A percentile compares a stretch with the other conserved stretches of the same genome.
These are phyloP conservation scores for Ceyx cyanopectus DNA, from an alignment of 2,113 vertebrate genomes.

Conservation along the genomic window DNA sequence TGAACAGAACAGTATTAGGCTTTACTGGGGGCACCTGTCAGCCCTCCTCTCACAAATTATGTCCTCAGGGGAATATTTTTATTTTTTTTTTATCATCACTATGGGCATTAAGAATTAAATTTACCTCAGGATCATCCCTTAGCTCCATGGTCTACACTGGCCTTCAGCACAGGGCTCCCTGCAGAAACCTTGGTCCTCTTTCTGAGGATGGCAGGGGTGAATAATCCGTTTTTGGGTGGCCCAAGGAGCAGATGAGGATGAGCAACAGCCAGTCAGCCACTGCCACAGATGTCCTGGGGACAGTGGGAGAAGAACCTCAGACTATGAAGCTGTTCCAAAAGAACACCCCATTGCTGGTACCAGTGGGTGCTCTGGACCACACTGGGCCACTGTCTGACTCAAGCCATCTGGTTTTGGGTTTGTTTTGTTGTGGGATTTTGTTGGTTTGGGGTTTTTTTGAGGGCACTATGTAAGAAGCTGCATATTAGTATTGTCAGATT, in stretches of 20 bases:
- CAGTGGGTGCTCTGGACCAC: neutral
- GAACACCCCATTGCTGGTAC: neutral
- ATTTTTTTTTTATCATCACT: neutral
- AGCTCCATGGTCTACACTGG: neutral
- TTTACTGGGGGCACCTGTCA: conserved; percentile 20
- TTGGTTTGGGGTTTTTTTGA: neutral
- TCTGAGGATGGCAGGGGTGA: neutral
- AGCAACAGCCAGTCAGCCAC: neutral
- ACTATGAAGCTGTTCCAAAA: neutral
- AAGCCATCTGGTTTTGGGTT: neutral
- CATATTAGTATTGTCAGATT: neutral
- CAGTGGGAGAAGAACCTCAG: neutral
- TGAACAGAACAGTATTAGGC: neutral
- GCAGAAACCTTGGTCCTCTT: neutral
- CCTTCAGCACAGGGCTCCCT: neutral
- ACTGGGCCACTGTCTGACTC: neutral
- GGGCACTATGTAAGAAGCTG: neutral
- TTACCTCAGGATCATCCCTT: neutral
- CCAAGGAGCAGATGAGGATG: accelerated
- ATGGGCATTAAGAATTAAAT: neutral
- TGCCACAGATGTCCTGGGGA: neutral
- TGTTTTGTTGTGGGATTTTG: neutral
- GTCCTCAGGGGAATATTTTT: neutral
- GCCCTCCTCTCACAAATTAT: conserved; percentile 24
- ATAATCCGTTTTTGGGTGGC: neutral